Base-by-base conservation (phyloP, 2,888 invertebrate genomes). In the Philaethria dido region DNA sequence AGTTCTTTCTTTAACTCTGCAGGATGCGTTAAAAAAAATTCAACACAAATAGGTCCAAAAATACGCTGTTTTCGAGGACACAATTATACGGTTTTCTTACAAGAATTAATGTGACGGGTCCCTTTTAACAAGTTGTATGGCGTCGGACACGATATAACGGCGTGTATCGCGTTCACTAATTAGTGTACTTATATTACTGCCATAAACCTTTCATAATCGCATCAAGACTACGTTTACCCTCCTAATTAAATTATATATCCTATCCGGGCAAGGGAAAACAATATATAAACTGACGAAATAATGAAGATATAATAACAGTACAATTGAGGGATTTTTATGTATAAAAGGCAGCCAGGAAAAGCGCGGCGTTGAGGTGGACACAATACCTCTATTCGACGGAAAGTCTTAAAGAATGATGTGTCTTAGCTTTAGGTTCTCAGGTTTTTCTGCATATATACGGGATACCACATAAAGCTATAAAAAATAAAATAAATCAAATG, bases 61-160 rank as follows among this genome's bases (percentile, higher is more conserved):
- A 1, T 18, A 45, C 79, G 75, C 78, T 3, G 0, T 3, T 74
- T 75, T 72, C 29, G 22, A 72, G 70, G 82, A 80, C 77, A 29
- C 64, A 68, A 59, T 16, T 50, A 68, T 76, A 79, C 62, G 69
- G 69, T 76, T 78, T 81, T 80, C 80, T 83, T 81, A 83, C 82
- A 82, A 80, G 79, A 85, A 79, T 84, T 82, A 83, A 83, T 79
- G 83, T 74, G 76, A 74, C 75, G 74, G 73, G 76, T 80, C 78
- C 77, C 80, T 78, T 79, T 77, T 82, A 83, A 83, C 82, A 82
- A 83, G 79, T 79, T 77, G 81, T 80, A 78, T 80, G 77, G 74
- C 77, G 76, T 78, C 74, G 73, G 76, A 83, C 82, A 82, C 80
- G 81, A 83, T 79, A 78, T 78, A 76, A 77, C 71, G 75, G 62